Evolutionary conservation across 2,113 vertebrate species (phyloP), one percentile per base, ranked within the genome.

Genomic region (Passer montanus): DNA sequence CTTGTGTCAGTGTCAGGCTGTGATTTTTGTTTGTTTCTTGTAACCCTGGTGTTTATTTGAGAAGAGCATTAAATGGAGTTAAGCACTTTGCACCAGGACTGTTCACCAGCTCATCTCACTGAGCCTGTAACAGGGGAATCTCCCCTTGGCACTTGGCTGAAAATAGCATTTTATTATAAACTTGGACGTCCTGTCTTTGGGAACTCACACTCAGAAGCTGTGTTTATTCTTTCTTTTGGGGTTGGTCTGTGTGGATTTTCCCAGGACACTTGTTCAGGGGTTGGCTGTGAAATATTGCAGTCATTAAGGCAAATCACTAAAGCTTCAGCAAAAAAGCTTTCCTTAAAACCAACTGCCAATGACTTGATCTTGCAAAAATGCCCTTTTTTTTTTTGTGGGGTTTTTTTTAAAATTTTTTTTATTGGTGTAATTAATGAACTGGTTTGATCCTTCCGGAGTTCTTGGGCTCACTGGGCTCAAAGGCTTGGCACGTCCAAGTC

Each of bases 251-350:
- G 60, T 1, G 8, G 39, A 9, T 92, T 92, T 92, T 74, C 90
- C 96, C 95, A 78, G 73, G 90, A 58, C 62, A 53, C 50, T 80
- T 94, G 72, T 84, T 87, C 86, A 55, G 35, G 60, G 41, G 2
- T 41, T 94, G 89, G 68, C 86, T 84, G 73, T 97, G 94, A 95
- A 91, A 60, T 84, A 81, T 31, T 92, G 73, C 89, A 81, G 76
- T 75, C 80, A 59, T 94, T 92, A 96, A 92, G 56, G 86, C 76
- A 90, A 97, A 92, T 88, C 6, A 9, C 75, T 92, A 73, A 66
- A 83, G 74, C 75, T 80, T 94, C 69, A 90, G 85, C 33, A 66
- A 77, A 78, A 88, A 84, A 84, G 14, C 53, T 88, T 86, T 75
- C 49, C 89, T 80, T 76, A 95, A 96, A 88, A 46, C 58, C 24